These are phyloP conservation scores for Dorcus parallelipipedus DNA, from an alignment of 2,888 invertebrate species.

Conservation along the genomic window DNA sequence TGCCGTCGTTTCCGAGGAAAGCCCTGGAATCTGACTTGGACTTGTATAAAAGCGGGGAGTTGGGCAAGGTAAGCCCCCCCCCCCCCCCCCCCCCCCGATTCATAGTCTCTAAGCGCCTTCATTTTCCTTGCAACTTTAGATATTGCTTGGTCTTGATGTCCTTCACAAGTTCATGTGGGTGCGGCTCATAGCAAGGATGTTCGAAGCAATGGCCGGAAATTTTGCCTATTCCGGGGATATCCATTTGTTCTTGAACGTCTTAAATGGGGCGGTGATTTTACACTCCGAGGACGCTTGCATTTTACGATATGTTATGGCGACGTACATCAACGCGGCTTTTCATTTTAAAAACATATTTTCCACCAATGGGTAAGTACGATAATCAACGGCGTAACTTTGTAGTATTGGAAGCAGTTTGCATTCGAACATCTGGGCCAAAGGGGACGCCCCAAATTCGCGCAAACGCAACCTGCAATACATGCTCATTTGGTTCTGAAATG, in stretches of 20 bases:
- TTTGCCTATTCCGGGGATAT: conserved; percentile 97
- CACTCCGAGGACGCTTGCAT: conserved; percentile 97
- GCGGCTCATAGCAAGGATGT: conserved; percentile 91
- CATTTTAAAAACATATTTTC: conserved; percentile 99
- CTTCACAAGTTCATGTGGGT: conserved; percentile 99
- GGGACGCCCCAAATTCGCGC: too few species aligned
- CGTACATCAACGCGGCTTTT: conserved; percentile 95
- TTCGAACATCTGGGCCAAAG: neutral
- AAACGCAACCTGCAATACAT: neutral
- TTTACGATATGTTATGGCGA: conserved; percentile 92
- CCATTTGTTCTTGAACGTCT: conserved; percentile 93
- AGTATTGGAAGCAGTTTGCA: conserved; percentile 7
- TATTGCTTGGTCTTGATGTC: conserved; percentile 88
- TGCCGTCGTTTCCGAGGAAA: conserved; percentile 97
- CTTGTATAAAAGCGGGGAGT: conserved; percentile 82
- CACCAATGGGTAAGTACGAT: conserved; percentile 73
- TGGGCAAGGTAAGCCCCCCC: conserved; percentile 67
- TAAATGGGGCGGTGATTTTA: conserved; percentile 93
- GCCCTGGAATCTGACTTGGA: conserved; percentile 96
- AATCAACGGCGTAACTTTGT: conserved; percentile 5
- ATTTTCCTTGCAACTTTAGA: conserved; percentile 49
- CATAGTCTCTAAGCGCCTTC: neutral
- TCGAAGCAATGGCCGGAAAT: conserved; percentile 96
- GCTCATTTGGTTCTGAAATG: too few species aligned
- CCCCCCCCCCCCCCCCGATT: too few species aligned